Base-by-base conservation (phyloP, 64 coral and sea anemone species). In the Platygyra sinensis region DNA sequence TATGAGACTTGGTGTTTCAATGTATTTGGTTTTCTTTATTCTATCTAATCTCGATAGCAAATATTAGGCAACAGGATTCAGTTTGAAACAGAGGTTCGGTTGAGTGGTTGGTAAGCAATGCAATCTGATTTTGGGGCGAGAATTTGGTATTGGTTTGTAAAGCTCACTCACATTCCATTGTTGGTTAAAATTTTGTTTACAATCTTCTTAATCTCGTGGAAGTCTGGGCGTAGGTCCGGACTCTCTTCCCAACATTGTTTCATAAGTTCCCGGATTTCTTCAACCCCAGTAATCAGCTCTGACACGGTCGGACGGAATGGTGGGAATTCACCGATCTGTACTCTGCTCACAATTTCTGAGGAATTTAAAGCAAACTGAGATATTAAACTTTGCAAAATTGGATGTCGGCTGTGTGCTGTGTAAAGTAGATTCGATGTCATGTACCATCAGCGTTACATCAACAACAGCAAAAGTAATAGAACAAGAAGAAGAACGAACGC, bases 131-230 rank as follows among this genome's bases (percentile, higher is more conserved):
- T 13, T 57, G 8, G 14, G 54, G 10, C 54, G 54, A 57, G 11
- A 57, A 57, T 57, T 13, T 57, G 54, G 12, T 16, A 57, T 57
- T 1, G 54, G 15, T 57, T 57, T 57, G 54, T 57, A 46, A 38
- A 27, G 9, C 74, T 31, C 0, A 77, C 96, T 95, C 87, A 98
- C 96, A 98, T 98, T 88, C 90, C 90, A 25, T 90, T 92, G 30
- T 72, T 95, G 27, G 51, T 60, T 33, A 98, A 86, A 73, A 94
- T 82, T 65, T 92, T 95, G 63, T 90, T 75, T 33, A 98, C 71
- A 52, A 54, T 92, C 62, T 98, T 98, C 60, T 95, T 98, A 50
- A 98, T 92, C 76, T 98, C 96, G 25, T 91, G 72, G 76, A 98
- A 98, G 16, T 93, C 87, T 9, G 96, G 96, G 11, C 96, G 82